Evolutionary conservation across 2,113 vertebrate genomes (phyloP), one percentile per base, ranked within the genome.

Genomic region (Myxocyprinus asiaticus): DNA sequence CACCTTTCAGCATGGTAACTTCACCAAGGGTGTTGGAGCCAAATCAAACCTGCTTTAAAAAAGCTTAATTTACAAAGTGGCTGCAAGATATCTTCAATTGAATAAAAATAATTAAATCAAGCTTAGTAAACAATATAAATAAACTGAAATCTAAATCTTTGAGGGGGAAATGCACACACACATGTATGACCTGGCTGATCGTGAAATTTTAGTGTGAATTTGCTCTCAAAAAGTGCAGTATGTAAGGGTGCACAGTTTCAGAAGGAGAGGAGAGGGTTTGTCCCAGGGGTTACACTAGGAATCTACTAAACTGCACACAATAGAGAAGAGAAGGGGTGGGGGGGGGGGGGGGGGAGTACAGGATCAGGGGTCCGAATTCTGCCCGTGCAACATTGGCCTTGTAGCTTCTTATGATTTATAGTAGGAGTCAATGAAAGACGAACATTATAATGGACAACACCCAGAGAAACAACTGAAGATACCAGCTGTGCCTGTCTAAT

Each of bases 401-500:
- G 93, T 91, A 95, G 94, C 95, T 94, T 92, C 88, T 90, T 96
- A 95, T 94, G 95, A 95, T 92, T 95, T 91, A 91, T 92, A 95
- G 95, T 92, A 96, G 95, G 96, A 95, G 92, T 94, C 90, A 68
- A 93, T 92, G 94, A 91, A 91, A 90, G 86, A 93, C 88, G 88
- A 85, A 94, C 93, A 93, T 92, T 90, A 91, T 94, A 88, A 93
- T 89, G 91, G 92, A 94, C 94, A 94, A 95, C 96, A 95, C 93
- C 94, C 95, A 95, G 93, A 94, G 94, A 95, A 92, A 96, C 98
- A 96, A 96, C 97, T 96, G 97, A 96, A 97, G 97, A 98, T 96
- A 97, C 96, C 97, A 92, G 87, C 90, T 73, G 79, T 9, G 85
- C 83, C 91, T 91, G 87, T 93, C 95, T 94, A 94, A 94, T 91